Percentiles rank a stretch among this genome's conserved stretches.
These are phyloP conservation scores for Megalurothrips usitatus DNA, from an alignment of 2,888 invertebrate species.

Conservation along the genomic window DNA sequence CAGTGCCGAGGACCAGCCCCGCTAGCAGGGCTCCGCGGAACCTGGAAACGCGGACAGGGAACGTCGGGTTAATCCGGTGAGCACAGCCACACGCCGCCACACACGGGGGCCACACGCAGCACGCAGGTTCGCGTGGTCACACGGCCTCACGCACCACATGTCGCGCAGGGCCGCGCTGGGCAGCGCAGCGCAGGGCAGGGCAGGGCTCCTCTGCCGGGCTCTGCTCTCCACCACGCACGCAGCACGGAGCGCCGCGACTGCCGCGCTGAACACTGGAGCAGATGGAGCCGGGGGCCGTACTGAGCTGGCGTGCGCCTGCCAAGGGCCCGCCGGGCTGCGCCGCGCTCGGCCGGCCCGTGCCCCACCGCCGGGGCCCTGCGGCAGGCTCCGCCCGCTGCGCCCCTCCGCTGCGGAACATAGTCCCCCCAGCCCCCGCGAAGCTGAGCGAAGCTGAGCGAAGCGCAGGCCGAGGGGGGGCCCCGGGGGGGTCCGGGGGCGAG, in stretches of 20 bases:
- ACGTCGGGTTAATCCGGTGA: not conserved
- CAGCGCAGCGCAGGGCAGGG: not conserved
- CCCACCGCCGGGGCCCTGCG: not conserved
- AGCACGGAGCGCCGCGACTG: too few relatives aligned
- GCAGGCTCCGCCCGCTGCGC: not conserved
- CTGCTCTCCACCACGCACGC: not conserved
- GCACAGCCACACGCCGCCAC: not conserved
- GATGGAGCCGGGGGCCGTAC: slow-evolving; percentile 29
- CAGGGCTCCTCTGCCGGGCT: not conserved
- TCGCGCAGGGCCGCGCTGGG: slow-evolving; percentile 32
- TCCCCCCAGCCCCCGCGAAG: slow-evolving; percentile 5
- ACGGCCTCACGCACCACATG: not conserved
- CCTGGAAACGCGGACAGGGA: not conserved
- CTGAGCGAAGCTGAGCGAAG: not conserved
- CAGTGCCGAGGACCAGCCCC: not conserved
- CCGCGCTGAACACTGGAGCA: not conserved
- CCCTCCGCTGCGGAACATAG: not conserved
- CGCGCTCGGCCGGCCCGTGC: not conserved
- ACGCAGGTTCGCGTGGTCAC: not conserved
- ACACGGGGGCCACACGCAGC: not conserved
- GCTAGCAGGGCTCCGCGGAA: slow-evolving; percentile 2
- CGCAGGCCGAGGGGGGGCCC: not conserved
- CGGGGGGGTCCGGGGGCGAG: not conserved
- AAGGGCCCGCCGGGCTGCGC: not conserved
- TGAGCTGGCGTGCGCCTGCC: not conserved